These are phyloP conservation scores for Ceyx melanurus DNA, from an alignment of 2,113 vertebrate genomes.

Conservation along the genomic window DNA sequence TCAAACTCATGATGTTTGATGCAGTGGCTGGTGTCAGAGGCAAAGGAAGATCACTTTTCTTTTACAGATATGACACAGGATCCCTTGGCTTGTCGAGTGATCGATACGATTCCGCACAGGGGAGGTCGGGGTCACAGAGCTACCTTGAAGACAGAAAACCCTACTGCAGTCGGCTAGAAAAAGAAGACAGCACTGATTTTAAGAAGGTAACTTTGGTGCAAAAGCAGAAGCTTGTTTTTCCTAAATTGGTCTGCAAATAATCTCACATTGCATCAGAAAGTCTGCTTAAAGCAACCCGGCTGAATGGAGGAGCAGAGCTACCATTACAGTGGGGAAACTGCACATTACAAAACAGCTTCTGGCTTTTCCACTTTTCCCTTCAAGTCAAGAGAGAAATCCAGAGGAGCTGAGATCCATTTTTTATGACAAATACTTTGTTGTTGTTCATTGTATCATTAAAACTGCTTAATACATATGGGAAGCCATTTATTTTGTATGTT, in stretches of 20 bases:
- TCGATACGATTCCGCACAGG: conserved; percentile 82
- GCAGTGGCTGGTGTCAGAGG: not conserved
- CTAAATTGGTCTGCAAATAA: not conserved
- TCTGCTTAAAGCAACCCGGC: not conserved
- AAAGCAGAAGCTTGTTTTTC: not conserved
- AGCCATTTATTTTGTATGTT: not conserved
- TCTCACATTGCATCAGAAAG: not conserved
- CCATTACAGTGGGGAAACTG: not conserved
- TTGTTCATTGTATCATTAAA: not conserved
- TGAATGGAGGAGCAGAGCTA: not conserved
- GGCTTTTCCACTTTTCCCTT: not conserved
- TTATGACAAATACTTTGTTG: not conserved
- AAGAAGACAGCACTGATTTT: conserved; percentile 92
- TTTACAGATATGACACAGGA: conserved; percentile 80
- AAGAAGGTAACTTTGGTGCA: conserved; percentile 85
- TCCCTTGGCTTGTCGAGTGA: conserved; percentile 78
- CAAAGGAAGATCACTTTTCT: not conserved
- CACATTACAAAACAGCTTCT: not conserved
- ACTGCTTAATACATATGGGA: not conserved
- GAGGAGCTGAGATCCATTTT: not conserved
- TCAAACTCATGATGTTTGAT: not conserved
- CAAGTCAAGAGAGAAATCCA: not conserved
- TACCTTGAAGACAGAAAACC: conserved; percentile 87
- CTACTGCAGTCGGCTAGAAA: conserved; percentile 86
- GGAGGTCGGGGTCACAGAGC: conserved; percentile 76